phyloP scores from a whole-genome alignment of 2,797 vertebrate species.

The Halcyon badia region DNA sequence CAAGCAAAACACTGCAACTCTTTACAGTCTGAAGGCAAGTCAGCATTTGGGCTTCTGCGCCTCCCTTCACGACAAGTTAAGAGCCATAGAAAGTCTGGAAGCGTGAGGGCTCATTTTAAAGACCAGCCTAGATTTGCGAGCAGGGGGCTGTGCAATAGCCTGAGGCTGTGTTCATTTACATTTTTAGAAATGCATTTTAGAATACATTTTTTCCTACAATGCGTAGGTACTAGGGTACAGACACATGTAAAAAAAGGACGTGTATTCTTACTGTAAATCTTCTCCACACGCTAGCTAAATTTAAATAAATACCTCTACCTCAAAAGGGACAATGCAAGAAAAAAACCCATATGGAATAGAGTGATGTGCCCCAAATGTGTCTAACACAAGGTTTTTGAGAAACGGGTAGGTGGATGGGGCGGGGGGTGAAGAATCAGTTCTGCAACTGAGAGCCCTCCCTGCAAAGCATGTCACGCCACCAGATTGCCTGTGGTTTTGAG shows the following conservation, averaged over 20 bases:
- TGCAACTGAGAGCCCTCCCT: background rate
- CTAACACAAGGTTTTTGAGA: background rate
- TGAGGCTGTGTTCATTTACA: constrained; percentile 36
- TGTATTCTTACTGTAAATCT: background rate
- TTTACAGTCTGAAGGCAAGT: background rate
- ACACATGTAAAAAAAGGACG: background rate
- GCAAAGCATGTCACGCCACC: background rate
- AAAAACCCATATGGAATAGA: background rate
- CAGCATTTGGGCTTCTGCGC: background rate
- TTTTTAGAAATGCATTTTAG: constrained; percentile 33
- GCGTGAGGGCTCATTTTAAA: background rate
- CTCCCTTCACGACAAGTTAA: background rate
- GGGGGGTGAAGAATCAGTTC: background rate
- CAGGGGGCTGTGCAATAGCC: background rate
- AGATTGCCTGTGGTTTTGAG: background rate
- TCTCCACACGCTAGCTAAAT: background rate
- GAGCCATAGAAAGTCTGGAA: background rate
- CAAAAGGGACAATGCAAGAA: background rate
- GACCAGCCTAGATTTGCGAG: background rate
- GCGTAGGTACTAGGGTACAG: background rate
- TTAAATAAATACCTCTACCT: background rate
- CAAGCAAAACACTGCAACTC: constrained; percentile 17
- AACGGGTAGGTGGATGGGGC: background rate
- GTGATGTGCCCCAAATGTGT: background rate
- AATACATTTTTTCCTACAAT: background rate